A percentile compares a stretch with the other conserved stretches of the same genome.
phyloP scores from a whole-genome alignment of 2,888 invertebrate species.

The Xiphydria camelus region DNA sequence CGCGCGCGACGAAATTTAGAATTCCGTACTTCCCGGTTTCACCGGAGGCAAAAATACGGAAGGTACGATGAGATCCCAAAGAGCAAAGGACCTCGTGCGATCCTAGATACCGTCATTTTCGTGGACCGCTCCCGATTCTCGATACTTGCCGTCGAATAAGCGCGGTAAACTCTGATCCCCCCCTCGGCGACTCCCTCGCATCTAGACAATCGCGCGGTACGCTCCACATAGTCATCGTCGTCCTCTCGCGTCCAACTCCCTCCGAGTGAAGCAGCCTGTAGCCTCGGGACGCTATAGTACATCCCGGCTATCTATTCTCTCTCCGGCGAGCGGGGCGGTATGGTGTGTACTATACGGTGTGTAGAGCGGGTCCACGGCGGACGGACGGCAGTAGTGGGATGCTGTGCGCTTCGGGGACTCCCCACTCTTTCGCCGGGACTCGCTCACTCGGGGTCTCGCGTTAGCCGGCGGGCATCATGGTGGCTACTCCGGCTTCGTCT shows the following conservation, averaged over 20 bases:
- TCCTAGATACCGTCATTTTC: no score
- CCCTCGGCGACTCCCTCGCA: no score
- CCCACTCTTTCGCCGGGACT: slow-evolving; percentile 17
- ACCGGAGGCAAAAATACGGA: no score
- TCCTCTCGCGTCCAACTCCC: no score
- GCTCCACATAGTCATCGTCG: not conserved
- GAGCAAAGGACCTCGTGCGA: no score
- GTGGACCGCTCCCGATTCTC: slow-evolving; percentile 13
- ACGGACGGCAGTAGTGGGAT: slow-evolving; percentile 41
- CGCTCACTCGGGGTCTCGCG: slow-evolving; percentile 34
- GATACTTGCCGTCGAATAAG: slow-evolving; percentile 5
- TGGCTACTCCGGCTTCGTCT: slow-evolving; percentile 47
- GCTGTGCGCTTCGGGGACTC: slow-evolving; percentile 28
- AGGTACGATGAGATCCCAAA: no score
- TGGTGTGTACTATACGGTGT: slow-evolving; percentile 28
- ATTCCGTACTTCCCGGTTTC: no score
- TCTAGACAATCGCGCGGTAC: not conserved
- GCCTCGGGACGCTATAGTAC: slow-evolving; percentile 8
- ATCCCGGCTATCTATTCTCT: slow-evolving; percentile 9
- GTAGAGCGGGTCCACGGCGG: slow-evolving; percentile 24
- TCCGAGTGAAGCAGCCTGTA: slow-evolving; percentile 31
- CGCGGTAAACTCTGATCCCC: slow-evolving; percentile 4
- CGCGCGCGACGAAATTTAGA: no score
- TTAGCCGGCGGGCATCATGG: slow-evolving; percentile 50
- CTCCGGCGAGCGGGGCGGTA: slow-evolving; percentile 24